Evolutionary conservation across 2,113 vertebrate species (phyloP), one percentile per base, ranked within the genome.

Genomic region (Dipodomys ordii): DNA sequence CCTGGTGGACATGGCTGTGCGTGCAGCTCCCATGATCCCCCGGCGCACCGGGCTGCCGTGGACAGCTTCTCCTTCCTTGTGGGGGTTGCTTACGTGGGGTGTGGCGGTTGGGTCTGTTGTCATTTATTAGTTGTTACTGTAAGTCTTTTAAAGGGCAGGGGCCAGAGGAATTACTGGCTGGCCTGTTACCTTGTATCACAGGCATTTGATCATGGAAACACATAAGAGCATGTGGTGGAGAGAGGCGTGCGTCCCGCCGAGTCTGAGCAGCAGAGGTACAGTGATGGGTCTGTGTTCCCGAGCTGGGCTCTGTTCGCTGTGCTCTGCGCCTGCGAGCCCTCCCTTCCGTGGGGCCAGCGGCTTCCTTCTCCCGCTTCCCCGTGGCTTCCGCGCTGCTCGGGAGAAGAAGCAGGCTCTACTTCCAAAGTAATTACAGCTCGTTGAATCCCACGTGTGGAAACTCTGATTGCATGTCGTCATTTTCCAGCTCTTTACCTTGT

Each of bases 401-500:
- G 39, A 39, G 39, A 39, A 27, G 32, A 67, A 25, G 12, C 44
- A 68, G 27, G 35, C 72, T 44, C 39, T 39, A 0, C 81, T 28
- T 73, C 30, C 49, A 32, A 25, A 49, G 1, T 69, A 68, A 64
- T 44, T 73, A 4, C 57, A 73, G 32, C 25, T 71, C 20, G 62
- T 83, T 94, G 71, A 65, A 57, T 84, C 62, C 32, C 60, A 15
- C 57, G 35, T 88, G 65, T 73, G 6, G 44, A 72, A 46, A 80
- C 7, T 73, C 28, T 92, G 60, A 46, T 74, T 85, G 71, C 74
- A 23, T 62, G 57, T 85, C 68, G 15, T 62, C 35, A 81, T 82
- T 93, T 93, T 82, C 86, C 49, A n/a, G 18, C 27, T 62, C 49
- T 80, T 95, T 69, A 35, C 12, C 57, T 94, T 49, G 19, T 77